Evolutionary conservation across 2,888 invertebrate species (phyloP).

Genomic region (Dolichopus griseipennis): DNA sequence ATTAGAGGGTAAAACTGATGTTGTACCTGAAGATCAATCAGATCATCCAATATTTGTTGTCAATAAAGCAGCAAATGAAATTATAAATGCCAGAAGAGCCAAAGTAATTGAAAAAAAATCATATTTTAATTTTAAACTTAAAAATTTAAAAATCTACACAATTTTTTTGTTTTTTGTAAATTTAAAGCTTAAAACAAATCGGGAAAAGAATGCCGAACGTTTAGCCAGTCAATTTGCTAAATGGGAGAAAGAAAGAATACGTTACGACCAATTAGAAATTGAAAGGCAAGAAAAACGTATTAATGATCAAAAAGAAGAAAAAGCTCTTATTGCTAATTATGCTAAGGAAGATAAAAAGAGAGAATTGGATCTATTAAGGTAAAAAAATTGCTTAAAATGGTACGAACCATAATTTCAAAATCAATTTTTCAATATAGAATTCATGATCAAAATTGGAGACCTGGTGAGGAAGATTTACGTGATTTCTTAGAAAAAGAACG

Average conservation of each 20-base stretch:
- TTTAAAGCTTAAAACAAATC: conserved; percentile 38
- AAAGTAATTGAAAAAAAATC: conserved; percentile 36
- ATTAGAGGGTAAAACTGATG: conserved; percentile 50
- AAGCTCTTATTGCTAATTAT: conserved; percentile 33
- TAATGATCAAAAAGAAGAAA: conserved; percentile 30
- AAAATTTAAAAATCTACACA: conserved; percentile 15
- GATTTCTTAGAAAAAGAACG: conserved; percentile 37
- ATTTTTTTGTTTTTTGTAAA: conserved; percentile 12
- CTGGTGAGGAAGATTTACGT: conserved; percentile 37
- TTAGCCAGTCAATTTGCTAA: conserved; percentile 39
- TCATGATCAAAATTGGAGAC: conserved; percentile 37
- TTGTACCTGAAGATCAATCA: conserved; percentile 52
- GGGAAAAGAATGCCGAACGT: conserved; percentile 41
- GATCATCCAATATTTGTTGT: conserved; percentile 55
- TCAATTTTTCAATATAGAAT: conserved; percentile 28
- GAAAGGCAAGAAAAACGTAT: conserved; percentile 30
- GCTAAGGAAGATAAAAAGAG: conserved; percentile 33
- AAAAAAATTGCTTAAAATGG: background rate
- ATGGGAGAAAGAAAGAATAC: conserved; percentile 40
- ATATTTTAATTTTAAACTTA: background rate
- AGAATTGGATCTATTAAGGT: conserved; percentile 40
- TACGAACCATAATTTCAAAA: no score
- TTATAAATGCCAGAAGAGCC: conserved; percentile 46
- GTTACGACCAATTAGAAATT: conserved; percentile 35
- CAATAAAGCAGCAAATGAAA: conserved; percentile 45